These are phyloP conservation scores for Scytalopus superciliaris DNA, from an alignment of 2,113 vertebrate genomes.

Conservation along the genomic window DNA sequence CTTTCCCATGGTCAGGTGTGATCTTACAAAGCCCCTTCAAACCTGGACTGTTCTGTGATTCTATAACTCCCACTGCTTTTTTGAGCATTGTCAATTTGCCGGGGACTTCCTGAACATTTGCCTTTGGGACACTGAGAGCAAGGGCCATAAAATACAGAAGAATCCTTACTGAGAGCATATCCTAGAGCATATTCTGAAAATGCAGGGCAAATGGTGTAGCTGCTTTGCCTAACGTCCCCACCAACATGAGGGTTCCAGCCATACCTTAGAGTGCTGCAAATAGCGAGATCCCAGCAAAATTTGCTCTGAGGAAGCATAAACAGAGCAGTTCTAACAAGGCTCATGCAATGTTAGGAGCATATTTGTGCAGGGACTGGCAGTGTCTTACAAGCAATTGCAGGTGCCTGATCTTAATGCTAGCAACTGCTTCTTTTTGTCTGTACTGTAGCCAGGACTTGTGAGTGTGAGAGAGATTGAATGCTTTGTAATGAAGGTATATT, in stretches of 20 bases:
- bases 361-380: conserved; percentile 28
- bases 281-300: background rate
- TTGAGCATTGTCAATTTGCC: background rate
- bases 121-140: background rate
- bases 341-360: background rate
- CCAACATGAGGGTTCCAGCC: background rate
- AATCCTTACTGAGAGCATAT: background rate
- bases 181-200: background rate
- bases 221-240: rapidly evolving
- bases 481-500: conserved; percentile 76
- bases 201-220: rapidly evolving
- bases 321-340: background rate
- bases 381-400: conserved; percentile 58
- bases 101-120: background rate
- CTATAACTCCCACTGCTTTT: background rate
- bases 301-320: background rate
- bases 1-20: background rate
- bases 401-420: conserved; percentile 56
- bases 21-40: background rate
- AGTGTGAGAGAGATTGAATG: conserved; percentile 64
- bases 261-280: rapidly evolving
- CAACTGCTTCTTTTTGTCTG: conserved; percentile 47
- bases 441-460: conserved; percentile 49
- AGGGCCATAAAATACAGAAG: background rate
- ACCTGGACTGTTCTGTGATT: background rate